Conservation (phyloP, 2,888 invertebrate genomes). For the Zele albiditarsus region DNA sequence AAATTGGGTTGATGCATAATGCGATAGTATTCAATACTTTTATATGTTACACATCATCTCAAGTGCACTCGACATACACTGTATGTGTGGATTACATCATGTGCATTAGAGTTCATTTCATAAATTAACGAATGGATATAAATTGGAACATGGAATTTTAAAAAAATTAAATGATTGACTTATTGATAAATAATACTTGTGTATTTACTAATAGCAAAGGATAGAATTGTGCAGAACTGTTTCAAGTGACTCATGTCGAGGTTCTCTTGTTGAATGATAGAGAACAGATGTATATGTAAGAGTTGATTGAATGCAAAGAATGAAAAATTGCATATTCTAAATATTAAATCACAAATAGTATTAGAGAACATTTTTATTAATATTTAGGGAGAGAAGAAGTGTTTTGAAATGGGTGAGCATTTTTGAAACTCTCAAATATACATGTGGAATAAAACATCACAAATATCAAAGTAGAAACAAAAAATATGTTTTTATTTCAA, state of each 20-base stretch:
- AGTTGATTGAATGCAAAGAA: background rate
- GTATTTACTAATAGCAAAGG: background rate
- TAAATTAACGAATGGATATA: background rate
- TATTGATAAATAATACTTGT: background rate
- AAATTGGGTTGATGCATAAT: background rate
- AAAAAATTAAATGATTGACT: background rate
- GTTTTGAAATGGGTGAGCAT: too few species aligned
- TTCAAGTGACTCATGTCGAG: conserved; percentile 14
- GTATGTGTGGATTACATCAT: too few species aligned
- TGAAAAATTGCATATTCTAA: background rate
- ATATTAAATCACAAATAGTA: too few species aligned
- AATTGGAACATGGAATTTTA: background rate
- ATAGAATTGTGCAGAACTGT: background rate
- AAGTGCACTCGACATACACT: too few species aligned
- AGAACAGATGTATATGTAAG: conserved; percentile 4
- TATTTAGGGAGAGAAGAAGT: too few species aligned
- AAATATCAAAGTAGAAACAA: too few species aligned
- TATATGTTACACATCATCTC: background rate
- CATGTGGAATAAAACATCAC: too few species aligned
- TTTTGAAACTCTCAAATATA: too few species aligned
- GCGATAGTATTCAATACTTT: background rate
- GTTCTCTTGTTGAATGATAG: conserved; percentile 4
- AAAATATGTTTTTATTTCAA: too few species aligned
- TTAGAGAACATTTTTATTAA: too few species aligned
- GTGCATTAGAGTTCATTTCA: background rate